Evolutionary conservation across 2,888 invertebrate species (phyloP), one percentile per base, ranked within the genome.

Genomic region (Aphidius colemani): DNA sequence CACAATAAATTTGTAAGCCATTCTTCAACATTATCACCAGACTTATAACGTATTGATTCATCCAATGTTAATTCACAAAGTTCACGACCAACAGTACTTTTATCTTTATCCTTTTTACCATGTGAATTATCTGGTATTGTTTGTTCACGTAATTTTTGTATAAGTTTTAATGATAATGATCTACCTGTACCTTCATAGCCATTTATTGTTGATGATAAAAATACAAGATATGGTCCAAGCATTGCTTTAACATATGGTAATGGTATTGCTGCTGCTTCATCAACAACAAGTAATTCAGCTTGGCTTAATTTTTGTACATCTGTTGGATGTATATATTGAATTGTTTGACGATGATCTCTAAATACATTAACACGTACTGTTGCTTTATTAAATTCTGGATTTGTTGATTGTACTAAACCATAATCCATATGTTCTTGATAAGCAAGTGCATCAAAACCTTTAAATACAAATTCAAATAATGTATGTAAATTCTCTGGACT

Each of bases 201-300:
- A 75, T 97, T 95, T 50, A 98, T 94, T 0, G 99, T 99, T 0
- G 98, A 99, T 0, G 99, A 91, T 78, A 99, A 88, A 78, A 99
- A 94, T 9, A 96, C 93, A 45, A 98, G 86, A 75, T 97, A 97
- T 0, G 97, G 95, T 0, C 93, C 93, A 63, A 94, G 85, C 82
- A 98, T 91, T 2, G 90, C 88, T 70, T 95, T 93, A 0, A 99
- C 97, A 73, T 94, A 88, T 0, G 94, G 93, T 64, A 99, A 84
- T 0, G 99, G 99, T 71, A 99, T 99, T 7, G 99, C 99, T 0
- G 99, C 99, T 2, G 99, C 99, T 83, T 99, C 99, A 82, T 99
- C 99, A 64, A 99, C 97, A 0, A 99, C 89, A 44, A 99, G 86
- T 49, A 99, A 83, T 82, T 99, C 98, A 0, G 98, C 97, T 68